A percentile compares a stretch with the other conserved stretches of the same genome.
Conservation (phyloP, 2,888 invertebrate genomes). For the Vannuccia rotundouncinata region DNA sequence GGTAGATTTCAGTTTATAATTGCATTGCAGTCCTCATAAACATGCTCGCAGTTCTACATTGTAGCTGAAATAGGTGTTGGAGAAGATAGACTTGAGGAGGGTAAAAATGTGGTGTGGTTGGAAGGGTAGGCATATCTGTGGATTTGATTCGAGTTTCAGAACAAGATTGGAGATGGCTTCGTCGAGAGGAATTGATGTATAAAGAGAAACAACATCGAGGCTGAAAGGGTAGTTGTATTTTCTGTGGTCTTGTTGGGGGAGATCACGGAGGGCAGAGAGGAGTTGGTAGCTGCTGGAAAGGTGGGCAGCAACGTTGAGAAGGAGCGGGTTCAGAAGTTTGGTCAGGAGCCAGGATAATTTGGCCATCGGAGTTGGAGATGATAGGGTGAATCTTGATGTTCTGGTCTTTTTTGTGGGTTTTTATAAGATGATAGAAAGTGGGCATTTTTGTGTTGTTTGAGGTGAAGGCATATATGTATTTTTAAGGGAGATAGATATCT, state of each 20-base stretch:
- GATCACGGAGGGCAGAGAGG: background rate
- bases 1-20: no score
- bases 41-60: no score
- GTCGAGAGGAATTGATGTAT: background rate
- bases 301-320: background rate
- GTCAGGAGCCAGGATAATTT: background rate
- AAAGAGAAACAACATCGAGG: background rate
- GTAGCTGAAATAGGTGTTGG: no score
- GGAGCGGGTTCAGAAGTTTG: background rate
- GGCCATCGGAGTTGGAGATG: background rate
- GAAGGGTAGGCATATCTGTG: no score
- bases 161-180: background rate
- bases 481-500: background rate
- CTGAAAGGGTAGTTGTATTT: constrained; percentile 51
- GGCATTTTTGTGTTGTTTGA: background rate
- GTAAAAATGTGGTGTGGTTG: no score
- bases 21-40: no score
- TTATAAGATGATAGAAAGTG: background rate
- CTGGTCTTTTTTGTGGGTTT: background rate
- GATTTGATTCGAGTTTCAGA: no score
- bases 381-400: background rate
- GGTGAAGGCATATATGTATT: background rate
- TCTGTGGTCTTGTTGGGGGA: background rate
- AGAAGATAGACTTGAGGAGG: no score
- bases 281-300: background rate